Evolutionary conservation across 2,888 invertebrate species (phyloP).

Genomic region (Ennomos quercinarius): DNA sequence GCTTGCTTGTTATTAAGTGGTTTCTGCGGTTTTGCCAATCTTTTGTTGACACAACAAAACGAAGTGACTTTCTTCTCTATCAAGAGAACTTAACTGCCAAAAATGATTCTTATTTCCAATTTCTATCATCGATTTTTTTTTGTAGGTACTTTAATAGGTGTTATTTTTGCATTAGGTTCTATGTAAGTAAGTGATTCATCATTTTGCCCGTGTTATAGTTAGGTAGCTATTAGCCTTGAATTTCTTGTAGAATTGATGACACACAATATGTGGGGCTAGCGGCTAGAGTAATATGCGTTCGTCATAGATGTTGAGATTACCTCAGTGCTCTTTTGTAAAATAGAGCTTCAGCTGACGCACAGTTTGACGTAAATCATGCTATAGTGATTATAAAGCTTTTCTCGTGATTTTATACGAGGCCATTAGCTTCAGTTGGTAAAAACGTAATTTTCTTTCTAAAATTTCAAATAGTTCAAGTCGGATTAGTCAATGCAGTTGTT

Average conservation of each 20-base stretch:
- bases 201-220: neutral
- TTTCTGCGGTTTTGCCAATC: neutral
- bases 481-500: too few relatives aligned
- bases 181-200: conserved; percentile 12
- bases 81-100: too few relatives aligned
- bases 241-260: conserved; percentile 16
- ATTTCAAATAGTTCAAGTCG: too few relatives aligned
- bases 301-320: conserved; percentile 2
- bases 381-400: neutral
- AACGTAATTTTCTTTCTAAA: too few relatives aligned
- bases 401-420: too few relatives aligned
- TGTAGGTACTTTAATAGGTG: too few relatives aligned
- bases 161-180: too few relatives aligned
- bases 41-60: too few relatives aligned
- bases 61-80: too few relatives aligned
- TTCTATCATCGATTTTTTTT: too few relatives aligned
- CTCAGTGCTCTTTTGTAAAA: conserved; percentile 2
- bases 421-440: too few relatives aligned
- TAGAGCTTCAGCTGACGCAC: conserved; percentile 1
- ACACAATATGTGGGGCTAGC: conserved; percentile 7
- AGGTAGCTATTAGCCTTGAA: conserved; percentile 16
- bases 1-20: conserved; percentile 10
- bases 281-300: neutral
- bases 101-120: too few relatives aligned
- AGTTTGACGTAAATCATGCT: conserved; percentile 11